Evolutionary conservation across 2,888 invertebrate species (phyloP).

Genomic region (Arrhopalites spinosus): DNA sequence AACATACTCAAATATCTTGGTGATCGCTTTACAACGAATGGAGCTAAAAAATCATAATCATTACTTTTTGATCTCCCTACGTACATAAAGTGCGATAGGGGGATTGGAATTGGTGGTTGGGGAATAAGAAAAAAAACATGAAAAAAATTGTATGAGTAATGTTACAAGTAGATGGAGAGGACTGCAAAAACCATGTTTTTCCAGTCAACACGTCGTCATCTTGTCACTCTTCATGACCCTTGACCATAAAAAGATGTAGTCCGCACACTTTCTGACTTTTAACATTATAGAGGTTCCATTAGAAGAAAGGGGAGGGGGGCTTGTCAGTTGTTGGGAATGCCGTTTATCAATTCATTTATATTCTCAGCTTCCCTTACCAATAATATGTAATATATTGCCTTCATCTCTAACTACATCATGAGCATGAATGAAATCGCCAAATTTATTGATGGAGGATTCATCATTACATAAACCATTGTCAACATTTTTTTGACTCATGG

Average conservation of each 20-base stretch:
- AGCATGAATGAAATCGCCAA: no score
- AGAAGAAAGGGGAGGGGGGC: no score
- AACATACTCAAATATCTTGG: not conserved
- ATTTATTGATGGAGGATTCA: no score
- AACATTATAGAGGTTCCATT: not conserved
- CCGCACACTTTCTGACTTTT: not conserved
- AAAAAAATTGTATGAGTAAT: not conserved
- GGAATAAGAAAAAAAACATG: not conserved
- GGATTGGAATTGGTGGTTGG: not conserved
- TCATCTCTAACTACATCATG: no score
- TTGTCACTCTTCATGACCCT: slow-evolving; percentile 49
- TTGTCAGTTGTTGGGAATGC: no score
- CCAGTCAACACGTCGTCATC: slow-evolving; percentile 39
- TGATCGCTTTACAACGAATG: no score
- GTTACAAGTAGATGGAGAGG: not conserved
- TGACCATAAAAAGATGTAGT: slow-evolving; percentile 44
- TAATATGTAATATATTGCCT: no score
- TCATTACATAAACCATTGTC: no score
- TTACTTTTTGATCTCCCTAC: not conserved
- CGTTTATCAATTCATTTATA: no score
- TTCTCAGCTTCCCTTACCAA: no score
- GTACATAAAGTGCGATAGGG: not conserved
- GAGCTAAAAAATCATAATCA: no score
- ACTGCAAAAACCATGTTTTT: not conserved
- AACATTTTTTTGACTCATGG: no score